Evolutionary conservation across 2,888 invertebrate species (phyloP).

Genomic region (Aspidapion aeneum): DNA sequence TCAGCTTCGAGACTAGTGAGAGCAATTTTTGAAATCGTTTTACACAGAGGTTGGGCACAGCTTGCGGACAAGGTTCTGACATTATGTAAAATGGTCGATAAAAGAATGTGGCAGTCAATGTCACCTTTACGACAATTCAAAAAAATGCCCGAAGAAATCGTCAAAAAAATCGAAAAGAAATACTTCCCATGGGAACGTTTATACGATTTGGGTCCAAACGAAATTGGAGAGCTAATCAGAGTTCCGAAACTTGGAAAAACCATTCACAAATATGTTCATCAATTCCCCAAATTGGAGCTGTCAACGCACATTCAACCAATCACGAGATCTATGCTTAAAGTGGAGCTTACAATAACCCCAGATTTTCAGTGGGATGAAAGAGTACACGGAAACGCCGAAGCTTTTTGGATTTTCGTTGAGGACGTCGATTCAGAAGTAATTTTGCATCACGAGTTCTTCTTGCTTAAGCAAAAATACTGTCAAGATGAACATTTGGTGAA

Average conservation of each 20-base stretch:
- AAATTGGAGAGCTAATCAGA: conserved; percentile 91
- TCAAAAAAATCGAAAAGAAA: conserved; percentile 98
- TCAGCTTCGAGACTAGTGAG: conserved; percentile 92
- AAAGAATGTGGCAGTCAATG: conserved; percentile 99
- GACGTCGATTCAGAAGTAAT: conserved; percentile 87
- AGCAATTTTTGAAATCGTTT: conserved; percentile 96
- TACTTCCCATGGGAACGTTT: conserved; percentile 91
- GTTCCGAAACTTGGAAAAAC: conserved; percentile 92
- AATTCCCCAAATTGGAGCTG: conserved; percentile 94
- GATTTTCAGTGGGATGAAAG: conserved; percentile 99
- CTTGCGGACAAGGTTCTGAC: conserved; percentile 93
- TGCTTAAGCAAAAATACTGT: conserved; percentile 92
- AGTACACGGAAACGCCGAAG: conserved; percentile 75
- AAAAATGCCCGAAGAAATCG: conserved; percentile 95
- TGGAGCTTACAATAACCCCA: conserved; percentile 95
- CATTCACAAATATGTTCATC: conserved; percentile 94
- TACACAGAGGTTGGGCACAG: conserved; percentile 90
- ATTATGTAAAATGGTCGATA: conserved; percentile 98
- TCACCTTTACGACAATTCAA: conserved; percentile 95
- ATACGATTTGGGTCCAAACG: conserved; percentile 95
- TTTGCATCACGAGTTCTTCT: conserved; percentile 90
- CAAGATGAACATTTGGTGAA: conserved; percentile 94
- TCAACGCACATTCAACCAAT: conserved; percentile 98
- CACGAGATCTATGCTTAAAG: conserved; percentile 86
- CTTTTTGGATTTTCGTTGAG: conserved; percentile 85